phyloP scores from a whole-genome alignment of 2,888 invertebrate genomes.

The Aporophyla lueneburgensis region DNA sequence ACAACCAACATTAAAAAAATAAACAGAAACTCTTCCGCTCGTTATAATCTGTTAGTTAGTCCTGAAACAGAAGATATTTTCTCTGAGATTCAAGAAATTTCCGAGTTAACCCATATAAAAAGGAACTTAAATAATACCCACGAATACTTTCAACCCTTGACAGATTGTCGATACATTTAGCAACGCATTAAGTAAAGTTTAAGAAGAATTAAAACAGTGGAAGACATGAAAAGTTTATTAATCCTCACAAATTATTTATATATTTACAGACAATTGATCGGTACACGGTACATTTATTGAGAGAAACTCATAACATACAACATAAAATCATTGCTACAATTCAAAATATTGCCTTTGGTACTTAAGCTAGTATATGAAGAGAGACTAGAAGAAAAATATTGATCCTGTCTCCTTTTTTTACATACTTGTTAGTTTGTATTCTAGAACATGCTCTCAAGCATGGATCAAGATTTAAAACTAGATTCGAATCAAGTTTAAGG shows the following conservation, averaged over 20 bases:
- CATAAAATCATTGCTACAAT: slow-evolving; percentile 12
- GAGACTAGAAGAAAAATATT: slow-evolving; percentile 34
- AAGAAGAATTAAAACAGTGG: not conserved
- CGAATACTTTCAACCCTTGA: no score
- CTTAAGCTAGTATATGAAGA: not conserved
- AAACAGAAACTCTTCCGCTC: not conserved
- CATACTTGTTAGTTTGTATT: not conserved
- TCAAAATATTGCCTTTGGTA: not conserved
- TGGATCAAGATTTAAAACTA: not conserved
- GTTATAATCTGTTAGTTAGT: not conserved
- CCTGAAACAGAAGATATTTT: not conserved
- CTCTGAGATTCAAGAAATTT: not conserved
- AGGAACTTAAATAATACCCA: not conserved
- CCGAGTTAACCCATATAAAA: not conserved
- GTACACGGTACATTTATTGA: slow-evolving; percentile 31
- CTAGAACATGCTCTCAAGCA: not conserved
- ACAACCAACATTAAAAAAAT: not conserved
- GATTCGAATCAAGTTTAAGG: not conserved
- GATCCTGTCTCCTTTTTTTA: not conserved
- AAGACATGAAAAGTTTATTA: slow-evolving; percentile 41
- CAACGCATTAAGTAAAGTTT: not conserved
- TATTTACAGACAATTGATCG: slow-evolving; percentile 40
- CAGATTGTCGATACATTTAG: not conserved
- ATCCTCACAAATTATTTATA: slow-evolving; percentile 12
- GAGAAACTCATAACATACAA: slow-evolving; percentile 17